Evolutionary conservation across 2,797 vertebrate genomes (phyloP), one percentile per base, ranked within the genome.

Genomic region (Alfaro cultratus): DNA sequence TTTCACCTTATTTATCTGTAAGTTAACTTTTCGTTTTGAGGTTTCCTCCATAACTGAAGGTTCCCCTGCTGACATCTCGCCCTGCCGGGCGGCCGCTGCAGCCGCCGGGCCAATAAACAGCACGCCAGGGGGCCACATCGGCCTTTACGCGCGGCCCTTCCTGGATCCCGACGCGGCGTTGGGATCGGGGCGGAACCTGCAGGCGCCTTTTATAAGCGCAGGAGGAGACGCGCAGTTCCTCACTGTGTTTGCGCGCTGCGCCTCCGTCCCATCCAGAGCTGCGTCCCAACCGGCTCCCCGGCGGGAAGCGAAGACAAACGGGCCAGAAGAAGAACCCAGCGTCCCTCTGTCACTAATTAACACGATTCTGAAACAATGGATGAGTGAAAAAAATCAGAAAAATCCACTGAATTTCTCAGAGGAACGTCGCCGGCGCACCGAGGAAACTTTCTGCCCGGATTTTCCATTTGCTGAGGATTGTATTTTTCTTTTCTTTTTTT

Each of bases 81-180:
- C 77, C 18, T 78, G 74, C 85, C 81, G 85, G 88, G 89, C 90
- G 91, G 92, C 85, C 91, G 18, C 84, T 83, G 75, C 77, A 83
- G 82, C 86, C 82, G 83, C 90, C 29, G 82, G 89, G 92, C 95
- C 95, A 94, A 95, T 96, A 94, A 93, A 93, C 95, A 95, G 94
- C 95, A 92, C 96, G 89, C 94, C 96, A 96, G 96, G 95, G 95
- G 96, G 95, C 95, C 95, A 94, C 92, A 95, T 93, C 83, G 93
- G 91, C 89, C 93, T 91, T 93, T 94, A 78, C 70, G 90, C 83
- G 11, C 84, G 90, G 88, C 87, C 93, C 86, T 95, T 95, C 94
- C 94, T 93, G 93, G 79, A 87, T 90, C 89, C 88, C 57, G 78
- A 82, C 83, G 77, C 87, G 43, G 74, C 89, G 94, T 95, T 94